These are phyloP conservation scores for Drosophila subpulchrella DNA, from an alignment of 1,140 invertebrate species.

Conservation along the genomic window DNA sequence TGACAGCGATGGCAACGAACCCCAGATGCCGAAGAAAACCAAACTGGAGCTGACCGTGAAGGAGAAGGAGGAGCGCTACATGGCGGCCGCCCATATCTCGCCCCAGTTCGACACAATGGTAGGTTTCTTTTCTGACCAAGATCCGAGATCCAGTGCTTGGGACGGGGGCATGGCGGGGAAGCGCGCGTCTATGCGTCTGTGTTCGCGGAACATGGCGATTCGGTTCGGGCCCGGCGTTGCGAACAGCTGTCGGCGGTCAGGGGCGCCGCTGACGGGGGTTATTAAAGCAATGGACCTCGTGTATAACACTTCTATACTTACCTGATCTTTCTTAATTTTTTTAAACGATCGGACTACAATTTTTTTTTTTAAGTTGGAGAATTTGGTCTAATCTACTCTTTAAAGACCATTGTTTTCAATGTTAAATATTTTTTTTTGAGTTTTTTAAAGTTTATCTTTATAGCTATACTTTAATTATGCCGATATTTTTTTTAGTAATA, in stretches of 20 bases:
- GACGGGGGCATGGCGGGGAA: constrained; percentile 10
- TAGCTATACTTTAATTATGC: no score
- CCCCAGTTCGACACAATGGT: constrained; percentile 83
- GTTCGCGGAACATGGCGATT: constrained; percentile 63
- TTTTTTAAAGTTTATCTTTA: no score
- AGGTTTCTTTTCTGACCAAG: constrained; percentile 12
- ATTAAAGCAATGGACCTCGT: constrained; percentile 5
- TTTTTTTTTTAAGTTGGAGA: neutral
- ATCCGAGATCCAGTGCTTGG: neutral
- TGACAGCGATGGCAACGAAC: constrained; percentile 72
- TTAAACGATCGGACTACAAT: neutral
- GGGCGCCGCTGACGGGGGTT: constrained; percentile 25
- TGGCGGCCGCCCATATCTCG: constrained; percentile 76
- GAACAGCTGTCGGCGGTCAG: constrained; percentile 66
- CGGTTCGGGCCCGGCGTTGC: constrained; percentile 47
- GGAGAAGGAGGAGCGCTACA: constrained; percentile 81
- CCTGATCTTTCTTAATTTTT: neutral
- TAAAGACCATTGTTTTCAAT: no score
- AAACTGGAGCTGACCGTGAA: constrained; percentile 72
- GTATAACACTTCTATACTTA: neutral
- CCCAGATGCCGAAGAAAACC: constrained; percentile 65
- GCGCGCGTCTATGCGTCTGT: constrained; percentile 37
- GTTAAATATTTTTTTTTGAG: no score
- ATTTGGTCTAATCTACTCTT: neutral
- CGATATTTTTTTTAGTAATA: no score